These are phyloP conservation scores for Leptosomus discolor DNA, from an alignment of 2,113 vertebrate species.

Conservation along the genomic window DNA sequence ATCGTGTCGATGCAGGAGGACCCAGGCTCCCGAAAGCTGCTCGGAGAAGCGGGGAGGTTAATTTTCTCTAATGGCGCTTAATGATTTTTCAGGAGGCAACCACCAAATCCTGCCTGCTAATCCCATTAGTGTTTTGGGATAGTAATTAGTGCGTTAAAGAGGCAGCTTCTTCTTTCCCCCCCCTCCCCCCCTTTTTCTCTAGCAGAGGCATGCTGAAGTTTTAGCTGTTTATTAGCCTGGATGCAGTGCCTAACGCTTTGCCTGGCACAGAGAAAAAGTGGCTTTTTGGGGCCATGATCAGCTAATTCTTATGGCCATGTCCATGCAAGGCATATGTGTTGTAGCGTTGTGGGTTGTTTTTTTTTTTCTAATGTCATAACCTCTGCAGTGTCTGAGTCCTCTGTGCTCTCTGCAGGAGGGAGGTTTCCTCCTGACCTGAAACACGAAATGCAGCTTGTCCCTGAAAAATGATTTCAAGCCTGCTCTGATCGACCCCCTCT, in stretches of 20 bases:
- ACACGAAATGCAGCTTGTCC: neutral
- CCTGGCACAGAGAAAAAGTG: neutral
- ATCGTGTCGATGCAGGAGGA: rapidly evolving
- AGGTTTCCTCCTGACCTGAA: neutral
- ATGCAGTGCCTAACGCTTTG: neutral
- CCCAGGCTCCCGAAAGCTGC: neutral
- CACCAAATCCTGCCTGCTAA: conserved; percentile 23
- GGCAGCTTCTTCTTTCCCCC: neutral
- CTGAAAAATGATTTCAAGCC: neutral
- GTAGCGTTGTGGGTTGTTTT: neutral
- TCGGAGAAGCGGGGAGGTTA: neutral
- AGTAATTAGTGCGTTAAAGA: neutral
- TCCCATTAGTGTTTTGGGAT: neutral
- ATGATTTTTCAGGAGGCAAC: conserved; percentile 50
- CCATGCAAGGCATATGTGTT: rapidly evolving
- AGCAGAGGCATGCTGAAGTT: neutral
- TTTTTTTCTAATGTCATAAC: neutral
- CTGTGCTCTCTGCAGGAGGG: too few relatives aligned
- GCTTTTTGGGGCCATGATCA: neutral
- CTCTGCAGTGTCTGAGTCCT: rapidly evolving
- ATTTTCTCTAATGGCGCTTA: conserved; percentile 52
- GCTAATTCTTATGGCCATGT: neutral
- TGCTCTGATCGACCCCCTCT: neutral
- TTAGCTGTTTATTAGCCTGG: neutral
- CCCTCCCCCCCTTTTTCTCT: neutral